phyloP scores from a whole-genome alignment of 2,113 vertebrate species.

The Notiomystis cincta region DNA sequence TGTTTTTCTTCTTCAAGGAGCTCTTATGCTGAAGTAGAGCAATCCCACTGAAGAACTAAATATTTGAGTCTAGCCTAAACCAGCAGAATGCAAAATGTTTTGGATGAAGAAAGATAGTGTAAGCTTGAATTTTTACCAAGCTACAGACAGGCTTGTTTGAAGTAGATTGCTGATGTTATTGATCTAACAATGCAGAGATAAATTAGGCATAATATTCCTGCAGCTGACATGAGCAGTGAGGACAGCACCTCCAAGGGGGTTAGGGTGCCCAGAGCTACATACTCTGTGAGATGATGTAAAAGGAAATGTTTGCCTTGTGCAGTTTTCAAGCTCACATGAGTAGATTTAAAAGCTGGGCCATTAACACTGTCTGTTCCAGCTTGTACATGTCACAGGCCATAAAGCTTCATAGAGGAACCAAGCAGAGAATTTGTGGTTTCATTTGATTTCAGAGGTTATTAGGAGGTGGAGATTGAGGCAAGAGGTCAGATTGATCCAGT shows the following conservation, averaged over 20 bases:
- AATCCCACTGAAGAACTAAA: neutral
- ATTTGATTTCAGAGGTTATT: neutral
- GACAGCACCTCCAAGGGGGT: rapidly evolving
- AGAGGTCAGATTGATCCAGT: neutral
- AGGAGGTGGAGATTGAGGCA: neutral
- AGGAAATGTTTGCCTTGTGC: neutral
- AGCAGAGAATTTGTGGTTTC: neutral
- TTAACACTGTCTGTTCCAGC: neutral
- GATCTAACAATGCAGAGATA: neutral
- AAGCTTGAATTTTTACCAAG: neutral
- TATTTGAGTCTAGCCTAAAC: neutral
- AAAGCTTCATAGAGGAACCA: neutral
- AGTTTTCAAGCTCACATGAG: neutral
- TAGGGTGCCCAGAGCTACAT: neutral
- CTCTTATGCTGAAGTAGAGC: constrained; percentile 34
- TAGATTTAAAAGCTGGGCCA: neutral
- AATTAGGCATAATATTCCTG: neutral
- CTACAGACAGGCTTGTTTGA: neutral
- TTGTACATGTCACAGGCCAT: neutral
- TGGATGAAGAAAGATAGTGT: neutral
- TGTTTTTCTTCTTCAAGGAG: constrained; percentile 35
- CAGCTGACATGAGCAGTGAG: neutral
- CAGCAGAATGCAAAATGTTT: neutral
- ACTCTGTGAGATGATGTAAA: neutral
- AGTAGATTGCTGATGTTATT: neutral